Evolutionary conservation across 92 coral and sea anemone species (phyloP).

Genomic region (Hydrozoanthus gracilis): DNA sequence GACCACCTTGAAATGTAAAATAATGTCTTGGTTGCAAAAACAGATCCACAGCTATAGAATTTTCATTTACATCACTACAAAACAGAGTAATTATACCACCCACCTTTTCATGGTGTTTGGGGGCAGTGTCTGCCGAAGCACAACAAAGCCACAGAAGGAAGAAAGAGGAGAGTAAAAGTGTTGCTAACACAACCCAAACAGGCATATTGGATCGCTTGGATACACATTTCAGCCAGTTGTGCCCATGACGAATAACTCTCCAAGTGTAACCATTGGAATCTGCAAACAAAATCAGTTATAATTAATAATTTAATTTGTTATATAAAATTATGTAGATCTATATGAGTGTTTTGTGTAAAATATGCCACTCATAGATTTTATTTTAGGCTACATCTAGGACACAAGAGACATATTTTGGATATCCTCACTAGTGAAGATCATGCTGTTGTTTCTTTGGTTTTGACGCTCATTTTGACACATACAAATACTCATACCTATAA

Average conservation of each 20-base stretch:
- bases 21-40: background rate
- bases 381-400: too few relatives aligned
- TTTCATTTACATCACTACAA: background rate
- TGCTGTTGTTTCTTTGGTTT: too few relatives aligned
- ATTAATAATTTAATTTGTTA: too few relatives aligned
- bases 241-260: conserved; percentile 76
- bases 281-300: background rate
- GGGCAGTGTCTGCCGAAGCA: conserved; percentile 71
- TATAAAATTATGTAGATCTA: too few relatives aligned
- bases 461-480: too few relatives aligned
- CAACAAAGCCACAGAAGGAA: conserved; percentile 95
- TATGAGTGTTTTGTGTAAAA: too few relatives aligned
- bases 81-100: background rate
- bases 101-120: conserved; percentile 78
- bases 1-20: too few relatives aligned
- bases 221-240: conserved; percentile 91
- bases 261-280: conserved; percentile 60
- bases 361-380: too few relatives aligned
- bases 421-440: too few relatives aligned
- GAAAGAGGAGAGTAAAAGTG: conserved; percentile 81
- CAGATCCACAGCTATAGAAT: background rate
- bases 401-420: too few relatives aligned
- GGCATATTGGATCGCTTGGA: conserved; percentile 94
- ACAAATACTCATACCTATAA: too few relatives aligned
- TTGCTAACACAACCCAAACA: conserved; percentile 82